Base-by-base conservation (phyloP, 1,140 invertebrate species). In the Planococcus citri region DNA sequence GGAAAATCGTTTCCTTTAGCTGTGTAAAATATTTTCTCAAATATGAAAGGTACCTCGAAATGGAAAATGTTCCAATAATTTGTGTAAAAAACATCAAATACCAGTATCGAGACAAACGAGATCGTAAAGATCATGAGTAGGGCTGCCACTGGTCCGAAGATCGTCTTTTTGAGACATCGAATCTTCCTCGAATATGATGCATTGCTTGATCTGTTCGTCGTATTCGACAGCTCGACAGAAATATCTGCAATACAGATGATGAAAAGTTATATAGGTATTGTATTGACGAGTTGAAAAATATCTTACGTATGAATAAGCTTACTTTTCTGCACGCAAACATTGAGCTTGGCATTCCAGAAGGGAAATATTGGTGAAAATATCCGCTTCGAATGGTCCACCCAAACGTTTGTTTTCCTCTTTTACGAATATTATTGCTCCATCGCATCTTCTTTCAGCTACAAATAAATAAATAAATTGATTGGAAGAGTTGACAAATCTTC, bases 171-270 rank as follows among this genome's bases (percentile, higher is more conserved):
- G 89, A 0, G 90, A 92, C 8, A 90, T 85, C 0, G 90, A 91
- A 77, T 94, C 91, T 78, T 95, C 92, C 77, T 93, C 91, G 0
- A 89, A 92, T 6, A 94, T 82, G 3, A 90, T 86, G 73, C 92
- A 95, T 71, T 89, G 86, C 71, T 86, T 84, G 0, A 88, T 90
- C 80, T 89, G 86, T 72, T 91, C 89, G 74, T 94, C 90, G 75
- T 90, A 94, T 75, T 92, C 90, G 21, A 94, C 87, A 8, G 91
- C 92, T 29, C 91, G 86, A 76, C 90, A 94, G 74, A 92, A 91
- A 76, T 92, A 88, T 76, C 87, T 88, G 73, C 38, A 78, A 77
- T n/a, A n/a, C n/a, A n/a, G 61, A 64, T 14, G 27, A 22, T 25
- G 3, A 3, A 1, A 25, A 64, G 22, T 20, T 58, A 6, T 58